Base-by-base conservation (phyloP, 2,888 invertebrate species). In the Aporophyla lueneburgensis region DNA sequence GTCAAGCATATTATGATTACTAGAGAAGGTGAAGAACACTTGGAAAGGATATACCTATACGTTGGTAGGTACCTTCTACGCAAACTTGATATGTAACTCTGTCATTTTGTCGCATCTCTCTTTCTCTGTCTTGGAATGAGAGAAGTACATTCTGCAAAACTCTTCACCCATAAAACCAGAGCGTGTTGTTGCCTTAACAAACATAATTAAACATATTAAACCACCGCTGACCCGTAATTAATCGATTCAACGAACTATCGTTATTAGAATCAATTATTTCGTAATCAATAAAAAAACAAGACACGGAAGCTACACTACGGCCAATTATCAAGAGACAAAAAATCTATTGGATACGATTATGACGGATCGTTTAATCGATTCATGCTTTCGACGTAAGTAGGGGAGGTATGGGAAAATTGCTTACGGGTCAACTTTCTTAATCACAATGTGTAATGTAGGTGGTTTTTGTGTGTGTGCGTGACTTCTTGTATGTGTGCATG, bases 341-440 rank as follows among this genome's bases (percentile, higher is more conserved):
- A 90, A 88, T 83, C 88, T 80, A 90, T 89, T 88, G 85, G 84
- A 87, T 88, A 89, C 90, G 90, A 94, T 94, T 93, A 95, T 93
- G 92, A 93, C 87, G 91, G 92, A 93, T 93, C 89, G 87, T 81
- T 90, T 94, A 93, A 93, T 93, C 89, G 91, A 90, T 91, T 91
- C 89, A 90, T 90, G 90, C 91, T 94, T 91, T 93, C 92, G 76
- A 84, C 53, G 82, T 71, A 78, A 84, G 78, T 74, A 91, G 88
- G 89, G 90, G 89, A 88, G 87, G 92, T 93, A 94, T 95, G 95
- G 94, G 95, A 95, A 95, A 93, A 90, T 88, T 71, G 79, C 76
- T 85, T 79, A 73, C 89, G 80, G 94, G 94, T 94, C 93, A 93
- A 93, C 95, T 95, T 95, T 95, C 95, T 95, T 90, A 89, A 79